Evolutionary conservation across 2,888 invertebrate species (phyloP), one percentile per base, ranked within the genome.

Genomic region (Drosophila silvestris): DNA sequence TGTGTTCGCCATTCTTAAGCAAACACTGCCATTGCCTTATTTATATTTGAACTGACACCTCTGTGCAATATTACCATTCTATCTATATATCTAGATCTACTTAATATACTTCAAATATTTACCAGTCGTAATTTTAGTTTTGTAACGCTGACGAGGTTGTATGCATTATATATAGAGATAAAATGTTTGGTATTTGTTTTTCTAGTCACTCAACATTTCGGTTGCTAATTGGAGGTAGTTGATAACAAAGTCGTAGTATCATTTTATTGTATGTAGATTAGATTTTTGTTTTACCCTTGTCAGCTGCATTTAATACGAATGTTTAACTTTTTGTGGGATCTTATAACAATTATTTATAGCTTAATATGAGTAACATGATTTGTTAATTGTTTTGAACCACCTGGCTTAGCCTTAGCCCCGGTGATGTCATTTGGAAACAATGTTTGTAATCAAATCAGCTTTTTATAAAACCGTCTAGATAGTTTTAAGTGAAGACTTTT

Each of bases 181-280:
- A 12, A 53, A 26, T 56, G 14, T 35, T 28, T 51, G 26, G n/a
- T 22, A 30, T 37, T 61, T 51, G 7, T 51, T 19, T 28, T 7
- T 30, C 10, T n/a, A 47, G 9, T 41, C 26, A 12, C 33, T 19
- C 50, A 5, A 44, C 16, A 30, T 28, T 57, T 52, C 28, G 19
- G 53, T 41, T 54, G 35, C 22, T 44, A 50, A 30, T 57, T 30
- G 44, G 37, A 47, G 33, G 33, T 70, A 77, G 28, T 50, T 41
- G 44, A 52, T 77, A 77, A 66, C 65, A 50, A n/a, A 37, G 52
- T 9, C n/a, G 32, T 41, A 53, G 37, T 60, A 44, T 72, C 26
- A 51, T 37, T 65, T 19, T 19, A 39, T 26, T n/a, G 19, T 68
- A 33, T 64, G 16, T 51, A 5, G 10, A 19, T 35, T 44, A 22